Percentiles rank a stretch among this genome's conserved stretches.
These are phyloP conservation scores for Microcebus jonahi DNA, from an alignment of 2,113 vertebrate species.

Conservation along the genomic window DNA sequence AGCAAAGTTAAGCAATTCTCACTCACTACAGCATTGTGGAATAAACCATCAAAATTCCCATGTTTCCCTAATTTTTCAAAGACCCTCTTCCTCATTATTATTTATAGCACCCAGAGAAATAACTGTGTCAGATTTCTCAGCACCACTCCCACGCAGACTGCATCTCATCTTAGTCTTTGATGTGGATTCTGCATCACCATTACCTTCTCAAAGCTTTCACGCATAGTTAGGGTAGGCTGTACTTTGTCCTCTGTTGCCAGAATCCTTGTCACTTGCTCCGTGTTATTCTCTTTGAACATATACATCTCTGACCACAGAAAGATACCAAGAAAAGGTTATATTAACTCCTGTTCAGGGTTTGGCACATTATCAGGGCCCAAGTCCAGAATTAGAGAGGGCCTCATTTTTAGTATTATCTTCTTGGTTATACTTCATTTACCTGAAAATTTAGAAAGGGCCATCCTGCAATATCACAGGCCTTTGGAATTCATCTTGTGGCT, in stretches of 20 bases:
- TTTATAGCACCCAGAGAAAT: not conserved
- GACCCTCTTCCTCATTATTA: not conserved
- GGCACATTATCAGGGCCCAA: not conserved
- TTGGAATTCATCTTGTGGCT: not conserved
- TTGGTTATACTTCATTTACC: not conserved
- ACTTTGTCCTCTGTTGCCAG: not conserved
- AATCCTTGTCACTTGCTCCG: not conserved
- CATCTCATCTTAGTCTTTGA: not conserved
- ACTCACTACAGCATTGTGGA: not conserved
- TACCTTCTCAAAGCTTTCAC: not conserved
- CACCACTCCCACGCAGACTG: not conserved
- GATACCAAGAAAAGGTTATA: not conserved
- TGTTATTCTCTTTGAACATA: not conserved
- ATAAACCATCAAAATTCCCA: not conserved
- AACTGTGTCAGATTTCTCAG: not conserved
- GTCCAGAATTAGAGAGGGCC: not conserved
- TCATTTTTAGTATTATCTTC: not conserved
- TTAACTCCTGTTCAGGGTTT: not conserved
- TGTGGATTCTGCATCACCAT: no score
- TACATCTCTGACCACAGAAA: not conserved
- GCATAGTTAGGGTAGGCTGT: not conserved
- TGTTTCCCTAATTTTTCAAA: not conserved
- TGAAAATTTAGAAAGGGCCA: not conserved
- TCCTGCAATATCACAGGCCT: not conserved
- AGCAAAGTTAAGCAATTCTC: not conserved